Evolutionary conservation across 92 coral and sea anemone genomes (phyloP), one percentile per base, ranked within the genome.

Genomic region (Epizoanthus scotinus): DNA sequence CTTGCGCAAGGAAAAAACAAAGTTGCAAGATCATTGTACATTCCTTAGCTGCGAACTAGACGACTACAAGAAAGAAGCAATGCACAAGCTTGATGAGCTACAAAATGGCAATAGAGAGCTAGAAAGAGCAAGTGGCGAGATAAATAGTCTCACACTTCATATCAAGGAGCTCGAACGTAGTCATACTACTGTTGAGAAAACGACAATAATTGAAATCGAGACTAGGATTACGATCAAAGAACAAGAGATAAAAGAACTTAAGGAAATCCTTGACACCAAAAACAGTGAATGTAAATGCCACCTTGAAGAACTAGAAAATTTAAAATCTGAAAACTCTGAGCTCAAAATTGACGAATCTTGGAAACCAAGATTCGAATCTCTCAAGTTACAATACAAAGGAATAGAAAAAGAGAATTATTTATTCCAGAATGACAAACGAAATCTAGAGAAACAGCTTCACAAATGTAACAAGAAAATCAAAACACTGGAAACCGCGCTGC

Each of bases 321-420:
- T 53, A 75, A 21, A 53, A 59, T 75, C 67, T 53, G 63, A 55
- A 24, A 57, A 58, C 63, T 20, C 54, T 6, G 81, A 75, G 68
- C 57, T 58, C 27, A 60, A 58, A 75, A 40, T 40, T 60, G 96
- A 91, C 15, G 92, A 85, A 27, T 85, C 82, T 10, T 93, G 92
- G 97, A 89, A 84, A 38, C 90, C 71, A 65, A 91, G 86, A 66
- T 93, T 80, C 61, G 97, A 93, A 69, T 87, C 94, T 15, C 64
- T 93, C 82, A 93, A 90, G 69, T 83, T 93, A 38, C 82, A 93
- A 42, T 86, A 82, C 58, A 93, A 93, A 78, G 97, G 90, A 71
- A 36, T 93, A 3, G 94, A 93, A 15, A 86, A 73, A 42, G 97
- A 93, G 74, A 93, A 90, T 55, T 80, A 78, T 49, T 66, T 87